Percentiles rank a stretch among this genome's conserved stretches.
Conservation (phyloP, 2,113 vertebrate species). For the Potamarius usumacintae region DNA sequence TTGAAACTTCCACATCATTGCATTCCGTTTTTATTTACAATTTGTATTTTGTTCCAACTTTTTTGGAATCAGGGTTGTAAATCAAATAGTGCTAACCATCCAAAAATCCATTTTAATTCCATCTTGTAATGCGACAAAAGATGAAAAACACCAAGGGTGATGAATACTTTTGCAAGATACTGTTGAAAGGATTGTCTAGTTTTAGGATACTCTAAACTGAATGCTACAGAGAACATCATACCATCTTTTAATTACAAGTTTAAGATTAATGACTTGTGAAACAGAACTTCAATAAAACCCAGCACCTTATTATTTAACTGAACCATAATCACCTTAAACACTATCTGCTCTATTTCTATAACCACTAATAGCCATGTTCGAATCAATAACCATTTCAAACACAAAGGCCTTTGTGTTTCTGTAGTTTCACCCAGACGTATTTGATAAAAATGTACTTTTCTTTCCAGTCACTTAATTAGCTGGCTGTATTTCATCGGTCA, state of each 20-base stretch:
- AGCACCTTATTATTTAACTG: not conserved
- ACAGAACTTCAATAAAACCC: not conserved
- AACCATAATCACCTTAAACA: not conserved
- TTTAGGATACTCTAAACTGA: not conserved
- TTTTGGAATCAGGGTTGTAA: too few relatives aligned
- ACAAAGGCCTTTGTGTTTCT: not conserved
- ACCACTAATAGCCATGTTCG: not conserved
- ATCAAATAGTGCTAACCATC: too few relatives aligned
- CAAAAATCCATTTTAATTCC: too few relatives aligned
- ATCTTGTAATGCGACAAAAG: too few relatives aligned
- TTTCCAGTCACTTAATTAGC: slow-evolving; percentile 10
- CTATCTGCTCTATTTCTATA: not conserved
- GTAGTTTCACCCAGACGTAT: not conserved
- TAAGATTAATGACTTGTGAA: not conserved
- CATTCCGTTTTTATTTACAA: too few relatives aligned
- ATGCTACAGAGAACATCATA: not conserved
- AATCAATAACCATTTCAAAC: not conserved
- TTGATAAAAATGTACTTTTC: slow-evolving; percentile 2
- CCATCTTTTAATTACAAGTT: not conserved
- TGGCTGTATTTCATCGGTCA: slow-evolving; percentile 7
- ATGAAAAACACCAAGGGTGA: too few relatives aligned
- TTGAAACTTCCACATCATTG: too few relatives aligned
- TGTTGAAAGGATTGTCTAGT: not conserved
- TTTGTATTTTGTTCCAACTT: too few relatives aligned
- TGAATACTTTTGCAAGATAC: too few relatives aligned